Base-by-base conservation (phyloP, 1,140 invertebrate genomes). In the Tetramorium parvispinum region DNA sequence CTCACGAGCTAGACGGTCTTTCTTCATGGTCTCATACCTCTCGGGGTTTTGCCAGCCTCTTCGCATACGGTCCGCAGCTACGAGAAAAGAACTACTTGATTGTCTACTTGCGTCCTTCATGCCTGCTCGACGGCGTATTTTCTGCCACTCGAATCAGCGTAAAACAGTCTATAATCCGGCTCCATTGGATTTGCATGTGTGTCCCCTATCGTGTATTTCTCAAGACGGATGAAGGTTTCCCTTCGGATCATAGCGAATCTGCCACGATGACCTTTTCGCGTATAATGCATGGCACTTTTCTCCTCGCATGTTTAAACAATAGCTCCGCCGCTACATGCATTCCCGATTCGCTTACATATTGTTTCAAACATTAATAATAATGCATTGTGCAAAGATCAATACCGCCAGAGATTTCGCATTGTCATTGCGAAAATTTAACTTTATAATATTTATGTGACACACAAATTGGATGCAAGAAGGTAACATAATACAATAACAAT, bases 21-120 rank as follows among this genome's bases (percentile, higher is more conserved):
- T 24, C 85, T 91, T 91, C 89, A 73, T 21, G 85, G 68, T 88
- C 83, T 85, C 63, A 27, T 88, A 73, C 79, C 57, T 68, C 82
- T 18, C 5, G 16, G n/a, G 18, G 53, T 10, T 49, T 40, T 21
- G 37, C n/a, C 70, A 21, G 53, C 24, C 66, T 73, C 24, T 63
- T 43, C 46, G 66, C 68, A 24, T 32, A 86, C 16, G 46, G 55
- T 40, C 55, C 63, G 21, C 59, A 46, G n/a, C 27, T 10, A 27
- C 51, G 53, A 53, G 24, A n/a, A 85, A 86, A 88, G 27, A 49
- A 43, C 65, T 7, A 27, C 59, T 53, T 46, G 73, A 89, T 85
- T 79, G 75, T 79, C 21, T 18, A 68, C 32, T 32, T 40, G 43
- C 27, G 37, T 32, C 21, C 4, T 37, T 32, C 8, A 76, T 13